Conservation (phyloP, 2,113 vertebrate species). For the Hemicordylus capensis region DNA sequence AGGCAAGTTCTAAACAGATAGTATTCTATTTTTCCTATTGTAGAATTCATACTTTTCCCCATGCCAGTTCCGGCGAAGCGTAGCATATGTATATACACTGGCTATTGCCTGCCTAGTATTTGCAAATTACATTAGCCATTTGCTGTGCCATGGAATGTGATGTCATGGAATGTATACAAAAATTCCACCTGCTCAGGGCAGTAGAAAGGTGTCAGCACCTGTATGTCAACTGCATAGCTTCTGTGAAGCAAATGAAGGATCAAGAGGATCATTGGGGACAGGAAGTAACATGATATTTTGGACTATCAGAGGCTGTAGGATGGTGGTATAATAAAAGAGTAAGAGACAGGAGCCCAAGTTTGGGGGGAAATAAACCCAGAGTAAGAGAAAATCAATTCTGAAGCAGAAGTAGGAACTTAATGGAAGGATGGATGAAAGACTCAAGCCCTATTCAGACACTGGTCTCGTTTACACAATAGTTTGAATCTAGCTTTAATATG, state of each 20-base stretch:
- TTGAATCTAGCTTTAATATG: too few species aligned
- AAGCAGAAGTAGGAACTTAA: too few species aligned
- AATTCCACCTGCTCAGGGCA: background rate
- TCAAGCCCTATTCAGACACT: too few species aligned
- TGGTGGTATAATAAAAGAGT: too few species aligned
- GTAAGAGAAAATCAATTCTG: too few species aligned
- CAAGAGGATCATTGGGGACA: background rate
- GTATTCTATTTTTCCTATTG: background rate
- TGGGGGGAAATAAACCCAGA: too few species aligned
- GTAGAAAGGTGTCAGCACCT: too few species aligned
- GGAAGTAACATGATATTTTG: too few species aligned
- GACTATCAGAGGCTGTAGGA: too few species aligned
- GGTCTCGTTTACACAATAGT: too few species aligned
- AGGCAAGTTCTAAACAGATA: background rate
- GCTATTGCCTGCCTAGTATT: background rate
- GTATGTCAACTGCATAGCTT: background rate
- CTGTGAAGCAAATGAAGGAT: background rate
- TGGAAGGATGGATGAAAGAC: too few species aligned
- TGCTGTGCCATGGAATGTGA: background rate
- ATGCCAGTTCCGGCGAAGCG: background rate
- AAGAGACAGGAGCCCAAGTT: too few species aligned
- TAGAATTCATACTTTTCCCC: background rate
- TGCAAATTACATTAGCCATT: background rate
- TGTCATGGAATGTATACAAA: background rate
- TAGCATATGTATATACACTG: background rate